Conservation (phyloP, 2,113 vertebrate species). For the Prolemur simus region DNA sequence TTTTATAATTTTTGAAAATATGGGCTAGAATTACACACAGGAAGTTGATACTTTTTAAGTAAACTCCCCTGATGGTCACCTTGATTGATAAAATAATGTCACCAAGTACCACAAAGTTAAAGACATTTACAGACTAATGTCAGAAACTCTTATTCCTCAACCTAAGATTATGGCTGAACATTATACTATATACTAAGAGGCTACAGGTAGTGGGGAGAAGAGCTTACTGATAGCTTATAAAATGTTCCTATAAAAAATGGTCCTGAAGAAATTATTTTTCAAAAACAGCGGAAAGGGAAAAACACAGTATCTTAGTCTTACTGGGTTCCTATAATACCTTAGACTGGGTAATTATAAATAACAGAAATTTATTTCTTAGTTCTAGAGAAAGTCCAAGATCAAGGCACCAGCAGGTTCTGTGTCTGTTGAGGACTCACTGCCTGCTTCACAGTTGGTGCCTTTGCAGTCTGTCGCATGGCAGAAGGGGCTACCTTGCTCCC, state of each 20-base stretch:
- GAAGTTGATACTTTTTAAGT: background rate
- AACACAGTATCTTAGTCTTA: background rate
- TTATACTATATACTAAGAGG: background rate
- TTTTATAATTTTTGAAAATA: background rate
- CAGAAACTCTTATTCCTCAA: background rate
- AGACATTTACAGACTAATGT: background rate
- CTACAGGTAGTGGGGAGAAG: background rate
- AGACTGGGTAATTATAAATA: background rate
- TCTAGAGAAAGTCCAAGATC: background rate
- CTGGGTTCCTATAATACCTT: background rate
- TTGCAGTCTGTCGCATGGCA: background rate
- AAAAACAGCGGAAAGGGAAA: background rate
- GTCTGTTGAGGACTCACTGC: background rate
- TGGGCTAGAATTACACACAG: background rate
- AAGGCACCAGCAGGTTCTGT: background rate
- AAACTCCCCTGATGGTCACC: background rate
- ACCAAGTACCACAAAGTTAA: background rate
- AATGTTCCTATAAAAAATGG: background rate
- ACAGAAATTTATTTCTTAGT: background rate
- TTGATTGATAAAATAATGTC: background rate
- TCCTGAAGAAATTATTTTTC: conserved; percentile 26
- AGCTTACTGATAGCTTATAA: background rate
- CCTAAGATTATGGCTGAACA: background rate
- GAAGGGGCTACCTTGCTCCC: background rate
- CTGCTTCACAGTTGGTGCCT: background rate